Base-by-base conservation (phyloP, 2,797 vertebrate species). In the Propithecus perrieri region DNA sequence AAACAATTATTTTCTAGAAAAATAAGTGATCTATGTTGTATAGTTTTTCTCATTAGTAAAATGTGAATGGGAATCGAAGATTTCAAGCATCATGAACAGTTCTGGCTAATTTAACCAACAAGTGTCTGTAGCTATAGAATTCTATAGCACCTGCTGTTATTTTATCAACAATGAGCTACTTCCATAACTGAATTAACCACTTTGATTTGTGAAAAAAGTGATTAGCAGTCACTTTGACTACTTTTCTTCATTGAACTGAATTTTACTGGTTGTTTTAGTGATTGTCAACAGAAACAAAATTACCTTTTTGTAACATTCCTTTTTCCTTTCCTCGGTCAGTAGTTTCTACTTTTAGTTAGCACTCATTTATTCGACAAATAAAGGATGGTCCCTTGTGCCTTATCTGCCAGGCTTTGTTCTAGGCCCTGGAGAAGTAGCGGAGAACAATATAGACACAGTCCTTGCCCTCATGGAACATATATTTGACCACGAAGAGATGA, bases 1-100 rank as follows among this genome's bases (percentile, higher is more conserved):
- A 84, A 85, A 91, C 5, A 92, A 85, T 10, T 67, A 55, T 46
- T 94, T 95, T 67, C 87, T 38, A 14, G 28, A 65, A 91, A 95
- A 91, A 50, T 46, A 89, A 30, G 17, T 61, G n/a, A 71, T 74
- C 13, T 57, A 43, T 43, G 53, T 72, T 63, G 28, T 89, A 4
- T 38, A 57, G 30, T 59, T 89, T 85, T 71, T 92, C 33, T 61
- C 46, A 43, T 81, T 46, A 11, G 41, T 79, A 53, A 90, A 89
- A 50, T 80, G 53, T 74, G 33, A 92, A 55, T 12, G 4, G 71
- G 30, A 91, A 80, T 17, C 30, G 7, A 95, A 28, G 53, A 71
- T 43, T 88, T 50, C 35, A 75, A 95, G 35, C 0, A 28, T 94
- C 7, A 28, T 67, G 50, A 76, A 48, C 10, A 61, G 9, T 78